Evolutionary conservation across 2,113 vertebrate genomes (phyloP), one percentile per base, ranked within the genome.

Genomic region (Clarias magur): DNA sequence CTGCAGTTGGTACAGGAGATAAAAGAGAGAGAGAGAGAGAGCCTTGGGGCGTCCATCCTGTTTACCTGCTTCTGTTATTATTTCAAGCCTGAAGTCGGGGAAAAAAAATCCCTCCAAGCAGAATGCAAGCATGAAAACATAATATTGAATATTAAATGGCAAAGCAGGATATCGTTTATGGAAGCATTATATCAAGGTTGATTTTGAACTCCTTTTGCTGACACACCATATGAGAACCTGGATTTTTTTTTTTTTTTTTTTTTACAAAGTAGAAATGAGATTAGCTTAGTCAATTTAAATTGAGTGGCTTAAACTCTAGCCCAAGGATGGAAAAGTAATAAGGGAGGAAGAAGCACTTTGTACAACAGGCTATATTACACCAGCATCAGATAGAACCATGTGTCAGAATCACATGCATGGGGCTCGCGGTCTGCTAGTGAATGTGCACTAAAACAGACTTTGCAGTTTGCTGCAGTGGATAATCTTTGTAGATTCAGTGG

Each of bases 251-350:
- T 23, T 80, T 48, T 23, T 80, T 79, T 48, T 48, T 8, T 48
- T 48, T 5, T 53, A 19, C 42, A 59, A 81, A 17, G 65, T 48
- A 70, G 56, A 84, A 81, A 54, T 75, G 16, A 80, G 60, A 84
- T 90, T 89, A 86, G 63, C 53, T 65, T 82, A 76, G 78, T 84
- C 72, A 63, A 68, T 90, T 84, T 86, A 34, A 86, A 84, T 75
- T 11, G 65, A 16, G 21, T 54, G 81, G 27, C n/a, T 27, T 3
- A 34, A 68, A 82, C 68, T 84, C 16, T 72, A 78, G 73, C 81
- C 90, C 30, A 13, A 57, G 84, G 90, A 90, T 27, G 82, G 54
- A 67, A 88, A 88, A 90, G 84, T 82, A 89, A 90, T 88, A 90
- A 86, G 65, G 27, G 30, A 60, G 54, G 84, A 88, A 83, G 60